Evolutionary conservation across 2,888 invertebrate species (phyloP).

Genomic region (Acleris emargana): DNA sequence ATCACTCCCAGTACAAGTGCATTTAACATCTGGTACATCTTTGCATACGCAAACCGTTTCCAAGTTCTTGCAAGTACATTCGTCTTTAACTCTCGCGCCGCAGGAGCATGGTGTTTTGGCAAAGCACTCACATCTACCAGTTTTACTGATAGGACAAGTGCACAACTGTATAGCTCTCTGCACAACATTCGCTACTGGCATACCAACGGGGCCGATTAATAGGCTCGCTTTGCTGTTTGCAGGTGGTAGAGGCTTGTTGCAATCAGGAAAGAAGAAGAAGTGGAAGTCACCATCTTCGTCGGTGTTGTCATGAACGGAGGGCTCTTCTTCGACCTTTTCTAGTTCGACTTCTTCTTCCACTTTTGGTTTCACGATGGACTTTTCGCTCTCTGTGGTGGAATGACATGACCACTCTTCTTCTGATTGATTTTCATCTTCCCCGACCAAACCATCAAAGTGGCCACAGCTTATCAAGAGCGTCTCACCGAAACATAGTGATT

Average conservation of each 20-base stretch:
- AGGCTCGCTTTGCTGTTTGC: conserved; percentile 63
- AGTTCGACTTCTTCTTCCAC: conserved; percentile 48
- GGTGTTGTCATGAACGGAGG: no score
- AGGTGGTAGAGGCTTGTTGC: conserved; percentile 53
- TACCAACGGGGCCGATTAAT: conserved; percentile 58
- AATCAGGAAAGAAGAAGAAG: conserved; percentile 77
- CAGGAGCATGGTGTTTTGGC: conserved; percentile 65
- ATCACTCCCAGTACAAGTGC: conserved; percentile 58
- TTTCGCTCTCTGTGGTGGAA: conserved; percentile 52
- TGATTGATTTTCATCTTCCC: conserved; percentile 65
- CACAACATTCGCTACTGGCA: conserved; percentile 64
- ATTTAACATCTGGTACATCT: conserved; percentile 51
- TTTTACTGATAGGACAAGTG: conserved; percentile 55
- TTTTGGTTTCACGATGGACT: conserved; percentile 25
- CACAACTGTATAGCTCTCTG: conserved; percentile 50
- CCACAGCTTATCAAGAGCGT: conserved; percentile 80
- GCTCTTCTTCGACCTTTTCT: conserved; percentile 42
- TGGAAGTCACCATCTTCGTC: conserved; percentile 69
- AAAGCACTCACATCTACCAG: conserved; percentile 62
- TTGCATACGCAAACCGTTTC: conserved; percentile 66
- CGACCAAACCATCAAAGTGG: conserved; percentile 61
- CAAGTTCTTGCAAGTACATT: conserved; percentile 61
- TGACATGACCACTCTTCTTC: conserved; percentile 64
- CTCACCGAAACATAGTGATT: conserved; percentile 81
- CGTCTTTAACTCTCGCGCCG: conserved; percentile 56